Base-by-base conservation (phyloP, 1,140 invertebrate genomes). In the Lepidurus couesii region DNA sequence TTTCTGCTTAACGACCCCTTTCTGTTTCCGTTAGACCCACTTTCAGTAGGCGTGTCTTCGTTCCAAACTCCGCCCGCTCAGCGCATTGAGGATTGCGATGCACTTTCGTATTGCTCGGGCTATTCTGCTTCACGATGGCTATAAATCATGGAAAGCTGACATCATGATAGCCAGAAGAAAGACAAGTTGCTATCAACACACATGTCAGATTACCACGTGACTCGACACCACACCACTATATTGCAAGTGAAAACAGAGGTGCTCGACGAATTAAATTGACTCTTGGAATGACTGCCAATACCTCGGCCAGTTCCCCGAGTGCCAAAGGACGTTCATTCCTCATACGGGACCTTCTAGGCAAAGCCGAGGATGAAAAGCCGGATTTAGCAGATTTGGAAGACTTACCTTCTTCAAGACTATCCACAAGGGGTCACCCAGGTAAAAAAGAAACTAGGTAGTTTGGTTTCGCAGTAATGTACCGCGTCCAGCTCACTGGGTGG, bases 121-220 rank as follows among this genome's bases (percentile, higher is more conserved):
- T 65, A 21, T 65, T 21, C 16, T 65, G 53, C 53, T 21, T 65
- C 16, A 65, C 21, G 53, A 65, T 65, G 53, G 53, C 53, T 65
- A 65, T 65, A 65, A 65, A 65, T 65, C 53, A 65, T 21, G 53
- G 53, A 65, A 65, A 65, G 53, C 53, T 65, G 53, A 65, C 53
- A 65, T 65, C 53, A 7, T 65, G 53, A 65, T n/a, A 65, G 53
- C 53, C 53, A 65, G 53, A 65, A 65, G 53, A 65, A 65, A 65
- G 53, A 13, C 53, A 13, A 16, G 53, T 65, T 21, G 53, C 21
- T 65, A 65, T 65, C 53, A 65, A 65, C 53, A 65, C 53, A 65
- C 53, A 65, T 65, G 53, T 65, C 21, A 13, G 8, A 21, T 65
- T 65, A 65, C 53, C 53, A 65, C 53, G 53, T 65, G 53, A 65